phyloP scores from a whole-genome alignment of 2,888 invertebrate genomes.

The Plagiodera versicolora region DNA sequence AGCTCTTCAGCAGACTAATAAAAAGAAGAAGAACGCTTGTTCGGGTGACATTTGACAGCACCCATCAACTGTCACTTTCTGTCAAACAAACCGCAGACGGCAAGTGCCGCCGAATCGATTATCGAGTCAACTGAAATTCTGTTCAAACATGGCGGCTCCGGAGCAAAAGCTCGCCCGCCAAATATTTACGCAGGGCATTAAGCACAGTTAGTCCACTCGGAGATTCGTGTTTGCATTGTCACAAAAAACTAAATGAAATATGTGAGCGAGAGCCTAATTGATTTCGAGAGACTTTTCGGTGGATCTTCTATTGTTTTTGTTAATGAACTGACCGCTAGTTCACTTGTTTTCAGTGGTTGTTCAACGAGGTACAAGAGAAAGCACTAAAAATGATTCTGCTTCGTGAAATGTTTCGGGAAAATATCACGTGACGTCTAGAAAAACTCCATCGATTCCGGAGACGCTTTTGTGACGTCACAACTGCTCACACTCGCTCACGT shows the following conservation, averaged over 20 bases:
- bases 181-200: constrained; percentile 53
- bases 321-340: constrained; percentile 22
- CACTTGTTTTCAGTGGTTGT: background rate
- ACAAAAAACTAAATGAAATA: constrained; percentile 48
- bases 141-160: constrained; percentile 48
- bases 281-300: constrained; percentile 19
- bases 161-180: constrained; percentile 47
- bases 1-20: no score
- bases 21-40: no score
- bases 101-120: constrained; percentile 45
- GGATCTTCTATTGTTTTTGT: constrained; percentile 22
- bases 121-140: constrained; percentile 43
- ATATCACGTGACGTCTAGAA: no score
- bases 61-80: no score
- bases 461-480: no score
- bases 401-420: no score
- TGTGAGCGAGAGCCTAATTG: constrained; percentile 29
- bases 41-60: no score
- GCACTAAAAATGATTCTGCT: no score
- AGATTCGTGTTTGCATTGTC: constrained; percentile 42
- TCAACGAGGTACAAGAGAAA: background rate
- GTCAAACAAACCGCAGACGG: no score
- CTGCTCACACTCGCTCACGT: no score
- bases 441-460: no score
- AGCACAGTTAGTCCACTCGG: constrained; percentile 46